These are phyloP conservation scores for Sarcophilus harrisii DNA, from an alignment of 2,797 vertebrate genomes.

Conservation along the genomic window DNA sequence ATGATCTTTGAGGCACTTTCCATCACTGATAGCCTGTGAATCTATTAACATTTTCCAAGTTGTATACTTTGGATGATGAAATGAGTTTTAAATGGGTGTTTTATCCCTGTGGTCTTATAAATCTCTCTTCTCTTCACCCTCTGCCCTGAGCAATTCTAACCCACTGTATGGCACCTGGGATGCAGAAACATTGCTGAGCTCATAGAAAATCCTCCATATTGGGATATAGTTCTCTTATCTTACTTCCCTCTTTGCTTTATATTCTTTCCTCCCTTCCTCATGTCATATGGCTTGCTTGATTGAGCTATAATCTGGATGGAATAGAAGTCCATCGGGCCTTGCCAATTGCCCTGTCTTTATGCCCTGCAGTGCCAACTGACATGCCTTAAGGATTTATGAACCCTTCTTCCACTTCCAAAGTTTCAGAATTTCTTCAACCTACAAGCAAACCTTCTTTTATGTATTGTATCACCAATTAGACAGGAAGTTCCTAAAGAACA, in stretches of 20 bases:
- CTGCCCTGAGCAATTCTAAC: background rate
- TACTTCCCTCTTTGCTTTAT: background rate
- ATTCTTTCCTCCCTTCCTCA: background rate
- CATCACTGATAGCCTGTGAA: background rate
- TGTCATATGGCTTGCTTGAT: background rate
- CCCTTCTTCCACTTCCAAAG: background rate
- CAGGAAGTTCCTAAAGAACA: background rate
- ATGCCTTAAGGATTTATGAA: background rate
- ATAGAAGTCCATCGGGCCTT: background rate
- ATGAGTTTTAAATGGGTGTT: background rate
- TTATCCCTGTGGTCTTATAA: background rate
- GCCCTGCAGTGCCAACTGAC: background rate
- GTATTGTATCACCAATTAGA: background rate
- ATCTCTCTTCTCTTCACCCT: background rate
- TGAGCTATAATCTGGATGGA: background rate
- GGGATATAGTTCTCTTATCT: background rate
- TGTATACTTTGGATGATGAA: background rate
- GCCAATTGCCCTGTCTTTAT: background rate
- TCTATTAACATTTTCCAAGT: background rate
- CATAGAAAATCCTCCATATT: background rate
- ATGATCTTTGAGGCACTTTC: background rate
- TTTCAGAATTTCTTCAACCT: background rate
- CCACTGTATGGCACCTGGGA: background rate
- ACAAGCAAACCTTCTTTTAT: background rate
- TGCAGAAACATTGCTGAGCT: background rate